Conservation (phyloP, 2,888 invertebrate species). For the Arctia plantaginis region DNA sequence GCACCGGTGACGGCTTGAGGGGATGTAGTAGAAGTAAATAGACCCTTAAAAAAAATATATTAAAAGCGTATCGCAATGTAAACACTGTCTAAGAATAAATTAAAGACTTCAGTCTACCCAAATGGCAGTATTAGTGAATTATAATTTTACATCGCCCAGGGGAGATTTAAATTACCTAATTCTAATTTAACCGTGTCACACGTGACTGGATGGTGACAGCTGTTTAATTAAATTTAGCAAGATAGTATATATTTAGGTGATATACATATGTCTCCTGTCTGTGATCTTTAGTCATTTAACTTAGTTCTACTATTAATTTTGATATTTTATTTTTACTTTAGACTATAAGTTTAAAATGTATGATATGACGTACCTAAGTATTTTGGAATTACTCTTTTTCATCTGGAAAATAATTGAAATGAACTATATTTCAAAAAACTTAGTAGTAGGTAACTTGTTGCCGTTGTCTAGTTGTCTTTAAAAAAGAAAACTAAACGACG, state of each 20-base stretch:
- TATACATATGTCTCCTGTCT: neutral
- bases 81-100: neutral
- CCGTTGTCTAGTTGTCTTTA: too few species aligned
- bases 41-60: neutral
- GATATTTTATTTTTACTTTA: neutral
- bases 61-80: neutral
- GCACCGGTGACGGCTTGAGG: too few species aligned
- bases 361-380: too few species aligned
- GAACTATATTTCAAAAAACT: too few species aligned
- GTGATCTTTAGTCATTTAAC: neutral
- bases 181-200: neutral
- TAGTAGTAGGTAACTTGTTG: too few species aligned
- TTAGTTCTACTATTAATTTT: neutral
- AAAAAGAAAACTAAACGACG: too few species aligned
- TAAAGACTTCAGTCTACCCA: neutral
- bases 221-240: constrained; percentile 10
- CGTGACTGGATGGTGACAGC: neutral
- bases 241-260: neutral
- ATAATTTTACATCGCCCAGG: neutral
- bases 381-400: too few species aligned
- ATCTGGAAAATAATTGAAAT: too few species aligned
- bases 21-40: too few species aligned
- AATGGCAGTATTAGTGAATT: neutral
- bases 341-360: too few species aligned
- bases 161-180: neutral